Evolutionary conservation across 1,140 invertebrate genomes (phyloP).

Genomic region (Macrocentrus cingulum): DNA sequence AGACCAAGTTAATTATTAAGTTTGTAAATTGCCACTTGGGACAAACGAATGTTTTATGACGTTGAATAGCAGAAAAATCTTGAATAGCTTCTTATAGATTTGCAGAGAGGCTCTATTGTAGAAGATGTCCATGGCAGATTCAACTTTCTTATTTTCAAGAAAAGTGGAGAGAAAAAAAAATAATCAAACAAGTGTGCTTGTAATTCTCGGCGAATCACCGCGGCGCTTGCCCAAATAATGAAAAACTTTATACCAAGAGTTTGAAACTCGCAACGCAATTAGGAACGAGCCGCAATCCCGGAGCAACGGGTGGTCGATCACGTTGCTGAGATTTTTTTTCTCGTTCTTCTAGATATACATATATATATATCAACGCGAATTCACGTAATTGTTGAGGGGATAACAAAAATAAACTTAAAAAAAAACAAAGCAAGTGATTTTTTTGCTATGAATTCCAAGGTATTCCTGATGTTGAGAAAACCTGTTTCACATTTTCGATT

Average conservation of each 20-base stretch:
- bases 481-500: too few relatives aligned
- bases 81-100: slow-evolving; percentile 4
- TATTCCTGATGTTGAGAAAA: too few relatives aligned
- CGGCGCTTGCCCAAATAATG: slow-evolving; percentile 10
- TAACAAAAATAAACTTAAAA: not conserved
- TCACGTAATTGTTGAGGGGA: slow-evolving; percentile 5
- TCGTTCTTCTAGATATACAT: too few relatives aligned
- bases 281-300: slow-evolving; percentile 3
- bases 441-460: too few relatives aligned
- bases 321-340: slow-evolving; percentile 4
- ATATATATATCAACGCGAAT: too few relatives aligned
- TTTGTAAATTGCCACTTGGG: too few relatives aligned
- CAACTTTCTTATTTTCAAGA: not conserved
- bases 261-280: slow-evolving; percentile 16
- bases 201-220: slow-evolving; percentile 7
- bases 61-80: not conserved
- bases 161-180: not conserved
- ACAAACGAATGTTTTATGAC: too few relatives aligned
- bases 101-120: not conserved
- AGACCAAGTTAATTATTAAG: too few relatives aligned
- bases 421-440: too few relatives aligned
- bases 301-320: slow-evolving; percentile 20
- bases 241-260: slow-evolving; percentile 12
- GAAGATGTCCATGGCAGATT: slow-evolving; percentile 13
- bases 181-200: not conserved